Percentiles rank a stretch among this genome's conserved stretches.
These are phyloP conservation scores for Palythoa grandis DNA, from an alignment of 92 coral and sea anemone genomes.

Conservation along the genomic window DNA sequence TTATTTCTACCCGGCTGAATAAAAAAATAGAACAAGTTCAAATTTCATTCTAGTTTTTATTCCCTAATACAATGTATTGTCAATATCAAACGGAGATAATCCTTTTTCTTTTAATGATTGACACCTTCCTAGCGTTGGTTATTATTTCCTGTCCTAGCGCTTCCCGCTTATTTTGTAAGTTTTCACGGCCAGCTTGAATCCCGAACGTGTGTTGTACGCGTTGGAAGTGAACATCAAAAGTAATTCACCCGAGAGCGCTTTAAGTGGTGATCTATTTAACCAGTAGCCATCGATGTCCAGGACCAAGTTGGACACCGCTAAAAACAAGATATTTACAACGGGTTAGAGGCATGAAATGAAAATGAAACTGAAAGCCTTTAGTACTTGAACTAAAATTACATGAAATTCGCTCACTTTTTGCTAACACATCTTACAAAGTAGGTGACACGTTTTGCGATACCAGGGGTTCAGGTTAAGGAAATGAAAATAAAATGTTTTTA, in stretches of 20 bases:
- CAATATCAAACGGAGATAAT: background rate
- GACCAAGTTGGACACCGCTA: constrained; percentile 54
- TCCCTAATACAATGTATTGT: too few relatives aligned
- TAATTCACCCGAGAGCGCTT: constrained; percentile 66
- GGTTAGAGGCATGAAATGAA: background rate
- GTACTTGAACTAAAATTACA: background rate
- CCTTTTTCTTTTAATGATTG: background rate
- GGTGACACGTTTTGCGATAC: too few relatives aligned
- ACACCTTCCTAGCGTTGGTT: background rate
- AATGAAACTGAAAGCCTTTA: background rate
- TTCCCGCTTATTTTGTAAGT: constrained; percentile 50
- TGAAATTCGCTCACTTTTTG: too few relatives aligned
- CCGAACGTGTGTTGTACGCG: constrained; percentile 42
- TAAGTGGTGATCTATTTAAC: constrained; percentile 41
- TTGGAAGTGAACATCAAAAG: constrained; percentile 70
- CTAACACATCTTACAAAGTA: too few relatives aligned
- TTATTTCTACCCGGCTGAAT: too few relatives aligned
- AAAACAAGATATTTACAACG: background rate
- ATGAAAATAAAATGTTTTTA: too few relatives aligned
- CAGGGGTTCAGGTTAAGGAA: too few relatives aligned
- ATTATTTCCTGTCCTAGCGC: background rate
- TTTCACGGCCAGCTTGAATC: constrained; percentile 66
- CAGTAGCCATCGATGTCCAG: constrained; percentile 70
- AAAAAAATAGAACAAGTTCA: too few relatives aligned
- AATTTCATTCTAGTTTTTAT: too few relatives aligned